A percentile compares a stretch with the other conserved stretches of the same genome.
phyloP scores from a whole-genome alignment of 2,888 invertebrate species.

The Drosophila eohydei region DNA sequence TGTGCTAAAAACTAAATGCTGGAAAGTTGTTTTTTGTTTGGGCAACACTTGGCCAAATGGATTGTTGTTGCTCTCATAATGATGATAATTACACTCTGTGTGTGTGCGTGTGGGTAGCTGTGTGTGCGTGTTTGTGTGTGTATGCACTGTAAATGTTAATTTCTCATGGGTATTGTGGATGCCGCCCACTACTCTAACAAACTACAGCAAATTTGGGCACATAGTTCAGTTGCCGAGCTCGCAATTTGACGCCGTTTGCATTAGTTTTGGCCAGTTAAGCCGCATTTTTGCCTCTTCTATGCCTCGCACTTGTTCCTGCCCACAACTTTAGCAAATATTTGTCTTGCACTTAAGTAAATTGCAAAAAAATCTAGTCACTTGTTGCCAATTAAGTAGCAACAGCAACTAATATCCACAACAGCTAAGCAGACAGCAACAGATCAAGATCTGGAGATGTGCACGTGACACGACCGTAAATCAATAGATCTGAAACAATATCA shows the following conservation, averaged over 20 bases:
- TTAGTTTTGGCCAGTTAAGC: constrained; percentile 48
- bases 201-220: constrained; percentile 15
- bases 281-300: constrained; percentile 15
- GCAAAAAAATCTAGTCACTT: constrained; percentile 64
- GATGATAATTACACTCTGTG: constrained; percentile 25
- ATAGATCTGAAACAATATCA: background rate
- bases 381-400: constrained; percentile 63
- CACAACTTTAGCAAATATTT: constrained; percentile 48
- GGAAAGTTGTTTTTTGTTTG: constrained; percentile 13
- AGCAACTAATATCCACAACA: background rate
- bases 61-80: constrained; percentile 16
- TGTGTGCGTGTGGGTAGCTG: background rate
- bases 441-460: constrained; percentile 9
- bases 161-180: constrained; percentile 31
- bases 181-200: constrained; percentile 29
- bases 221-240: constrained; percentile 26
- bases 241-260: constrained; percentile 66
- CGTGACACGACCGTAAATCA: constrained; percentile 42
- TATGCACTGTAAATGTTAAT: constrained; percentile 31
- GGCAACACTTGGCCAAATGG: constrained; percentile 29
- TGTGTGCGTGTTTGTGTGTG: background rate
- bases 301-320: constrained; percentile 56
- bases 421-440: constrained; percentile 10
- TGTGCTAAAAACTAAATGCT: constrained; percentile 9
- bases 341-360: constrained; percentile 35